These are phyloP conservation scores for Drosophila bipectinata DNA, from an alignment of 1,140 invertebrate species.

Conservation along the genomic window DNA sequence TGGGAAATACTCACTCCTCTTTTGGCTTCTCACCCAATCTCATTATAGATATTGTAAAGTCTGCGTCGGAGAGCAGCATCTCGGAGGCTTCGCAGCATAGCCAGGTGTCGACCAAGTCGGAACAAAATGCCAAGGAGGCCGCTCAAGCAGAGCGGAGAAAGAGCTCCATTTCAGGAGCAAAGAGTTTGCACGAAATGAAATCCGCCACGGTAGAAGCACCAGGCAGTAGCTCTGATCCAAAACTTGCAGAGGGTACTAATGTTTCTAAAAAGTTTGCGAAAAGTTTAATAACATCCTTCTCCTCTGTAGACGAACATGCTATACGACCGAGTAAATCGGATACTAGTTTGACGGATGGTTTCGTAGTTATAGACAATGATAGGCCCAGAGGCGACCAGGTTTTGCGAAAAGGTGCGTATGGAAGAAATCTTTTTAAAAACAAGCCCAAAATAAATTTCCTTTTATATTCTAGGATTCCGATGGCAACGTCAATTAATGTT, in stretches of 20 bases:
- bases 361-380: constrained; percentile 89
- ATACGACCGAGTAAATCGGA: constrained; percentile 94
- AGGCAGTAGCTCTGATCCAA: constrained; percentile 42
- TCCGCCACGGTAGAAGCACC: constrained; percentile 67
- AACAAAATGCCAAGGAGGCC: constrained; percentile 81
- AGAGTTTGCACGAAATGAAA: constrained; percentile 83
- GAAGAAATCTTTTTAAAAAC: neutral
- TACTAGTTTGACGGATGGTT: constrained; percentile 95
- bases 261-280: neutral
- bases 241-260: constrained; percentile 59
- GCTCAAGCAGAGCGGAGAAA: constrained; percentile 55
- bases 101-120: constrained; percentile 88
- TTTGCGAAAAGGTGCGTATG: constrained; percentile 85
- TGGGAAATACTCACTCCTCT: neutral
- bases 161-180: constrained; percentile 76
- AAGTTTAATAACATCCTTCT: neutral
- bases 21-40: neutral
- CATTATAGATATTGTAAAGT: constrained; percentile 87
- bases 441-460: neutral
- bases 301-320: constrained; percentile 78
- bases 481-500: constrained; percentile 97
- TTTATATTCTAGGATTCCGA: constrained; percentile 87
- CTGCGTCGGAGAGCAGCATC: constrained; percentile 93
- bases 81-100: constrained; percentile 89
- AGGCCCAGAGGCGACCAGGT: constrained; percentile 85